Percentiles rank a stretch among this genome's conserved stretches.
Evolutionary conservation across 2,113 vertebrate genomes (phyloP).

Genomic region (Pygoscelis antarcticus): DNA sequence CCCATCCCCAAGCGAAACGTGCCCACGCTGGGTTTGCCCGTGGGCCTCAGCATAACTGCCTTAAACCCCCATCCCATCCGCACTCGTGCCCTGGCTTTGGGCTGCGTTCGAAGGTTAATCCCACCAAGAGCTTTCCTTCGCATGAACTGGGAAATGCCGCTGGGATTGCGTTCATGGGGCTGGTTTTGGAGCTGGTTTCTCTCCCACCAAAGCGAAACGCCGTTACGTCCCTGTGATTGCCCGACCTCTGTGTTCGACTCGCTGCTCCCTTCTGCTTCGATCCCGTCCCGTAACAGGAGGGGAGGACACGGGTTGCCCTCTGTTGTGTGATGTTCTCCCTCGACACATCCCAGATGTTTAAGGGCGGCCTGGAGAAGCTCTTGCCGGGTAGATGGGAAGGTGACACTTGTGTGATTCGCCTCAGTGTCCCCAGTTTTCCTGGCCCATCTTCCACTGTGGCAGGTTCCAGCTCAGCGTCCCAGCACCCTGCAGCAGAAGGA

Average conservation of each 20-base stretch:
- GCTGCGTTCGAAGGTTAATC: neutral
- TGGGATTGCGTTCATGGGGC: rapidly evolving
- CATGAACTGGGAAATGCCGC: rapidly evolving
- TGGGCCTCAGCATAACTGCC: neutral
- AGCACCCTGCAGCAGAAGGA: neutral
- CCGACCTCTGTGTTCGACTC: rapidly evolving
- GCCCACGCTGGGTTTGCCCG: rapidly evolving
- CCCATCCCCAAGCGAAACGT: rapidly evolving
- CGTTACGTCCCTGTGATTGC: rapidly evolving
- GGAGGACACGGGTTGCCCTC: neutral
- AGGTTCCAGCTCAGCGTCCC: neutral
- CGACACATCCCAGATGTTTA: rapidly evolving
- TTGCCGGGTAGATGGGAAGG: neutral
- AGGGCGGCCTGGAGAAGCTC: neutral
- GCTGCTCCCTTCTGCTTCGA: neutral
- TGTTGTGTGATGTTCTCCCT: rapidly evolving
- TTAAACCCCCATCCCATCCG: neutral
- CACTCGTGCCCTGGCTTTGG: rapidly evolving
- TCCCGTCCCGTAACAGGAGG: neutral
- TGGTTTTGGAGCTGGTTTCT: neutral
- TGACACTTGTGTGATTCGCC: neutral
- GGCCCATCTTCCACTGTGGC: rapidly evolving
- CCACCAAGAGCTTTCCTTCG: neutral
- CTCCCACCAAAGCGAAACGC: neutral
- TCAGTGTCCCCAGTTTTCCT: rapidly evolving